These are phyloP conservation scores for Cephus sareptanus DNA, from an alignment of 2,888 invertebrate genomes.

Conservation along the genomic window DNA sequence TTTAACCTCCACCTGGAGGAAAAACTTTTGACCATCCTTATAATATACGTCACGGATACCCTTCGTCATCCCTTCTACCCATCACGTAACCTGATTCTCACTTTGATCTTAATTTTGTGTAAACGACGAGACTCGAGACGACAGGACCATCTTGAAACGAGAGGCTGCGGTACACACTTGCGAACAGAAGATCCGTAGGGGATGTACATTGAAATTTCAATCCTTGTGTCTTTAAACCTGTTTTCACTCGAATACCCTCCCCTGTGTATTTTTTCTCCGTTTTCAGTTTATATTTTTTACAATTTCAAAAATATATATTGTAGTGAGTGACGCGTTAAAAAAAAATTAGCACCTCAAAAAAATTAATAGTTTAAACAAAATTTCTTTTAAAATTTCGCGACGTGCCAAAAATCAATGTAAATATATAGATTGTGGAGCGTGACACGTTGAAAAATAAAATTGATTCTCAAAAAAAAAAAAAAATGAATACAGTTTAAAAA, in stretches of 20 bases:
- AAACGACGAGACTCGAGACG: slow-evolving; percentile 35
- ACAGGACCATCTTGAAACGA: background rate
- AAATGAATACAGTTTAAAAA: background rate
- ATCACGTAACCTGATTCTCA: slow-evolving; percentile 28
- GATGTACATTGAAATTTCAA: background rate
- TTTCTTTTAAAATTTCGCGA: background rate
- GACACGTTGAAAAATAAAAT: background rate
- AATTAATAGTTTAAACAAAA: no score
- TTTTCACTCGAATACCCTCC: background rate
- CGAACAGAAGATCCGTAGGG: background rate
- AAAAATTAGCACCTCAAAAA: no score
- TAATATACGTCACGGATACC: slow-evolving; percentile 16
- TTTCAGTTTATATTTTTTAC: background rate
- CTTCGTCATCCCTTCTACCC: slow-evolving; percentile 28
- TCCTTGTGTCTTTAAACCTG: background rate
- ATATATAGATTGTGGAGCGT: background rate
- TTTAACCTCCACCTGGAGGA: background rate
- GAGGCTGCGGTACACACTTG: background rate
- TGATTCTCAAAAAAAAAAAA: background rate
- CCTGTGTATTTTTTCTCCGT: background rate
- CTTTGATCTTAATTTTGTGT: slow-evolving; percentile 57
- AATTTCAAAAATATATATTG: no score
- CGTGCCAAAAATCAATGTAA: background rate
- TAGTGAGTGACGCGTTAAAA: no score
- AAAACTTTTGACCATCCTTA: background rate